Conservation (phyloP, 2,113 vertebrate species). For the Pterocles burchelli region DNA sequence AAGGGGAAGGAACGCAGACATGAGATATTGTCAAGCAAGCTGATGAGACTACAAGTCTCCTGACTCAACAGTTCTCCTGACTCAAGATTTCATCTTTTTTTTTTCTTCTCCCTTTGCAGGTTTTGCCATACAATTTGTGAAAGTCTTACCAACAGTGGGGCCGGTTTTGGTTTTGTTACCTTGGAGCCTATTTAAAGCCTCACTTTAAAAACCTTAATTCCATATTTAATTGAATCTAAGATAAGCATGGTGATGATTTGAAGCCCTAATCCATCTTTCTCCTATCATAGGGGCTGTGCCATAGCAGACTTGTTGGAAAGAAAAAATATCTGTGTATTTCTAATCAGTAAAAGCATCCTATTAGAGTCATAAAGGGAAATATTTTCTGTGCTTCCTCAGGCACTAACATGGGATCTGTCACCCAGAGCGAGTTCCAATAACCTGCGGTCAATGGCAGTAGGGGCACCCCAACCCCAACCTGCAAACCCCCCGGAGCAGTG, state of each 20-base stretch:
- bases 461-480: fast-evolving
- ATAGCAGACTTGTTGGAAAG: background rate
- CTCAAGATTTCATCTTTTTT: background rate
- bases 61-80: slow-evolving; percentile 46
- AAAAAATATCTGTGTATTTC: background rate
- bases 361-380: background rate
- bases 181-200: background rate
- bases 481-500: background rate
- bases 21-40: background rate
- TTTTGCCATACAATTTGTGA: background rate
- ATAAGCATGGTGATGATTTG: background rate
- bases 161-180: too few relatives aligned
- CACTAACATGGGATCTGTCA: background rate
- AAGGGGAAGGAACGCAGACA: background rate
- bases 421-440: background rate
- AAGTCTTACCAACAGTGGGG: background rate
- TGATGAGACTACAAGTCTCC: background rate
- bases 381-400: background rate
- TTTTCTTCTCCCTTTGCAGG: background rate
- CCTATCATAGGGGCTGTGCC: background rate
- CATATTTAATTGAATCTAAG: background rate
- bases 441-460: fast-evolving
- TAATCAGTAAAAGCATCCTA: too few relatives aligned
- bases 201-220: background rate
- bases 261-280: background rate